Evolutionary conservation across 2,888 invertebrate genomes (phyloP).

Genomic region (Pollenia angustigena): DNA sequence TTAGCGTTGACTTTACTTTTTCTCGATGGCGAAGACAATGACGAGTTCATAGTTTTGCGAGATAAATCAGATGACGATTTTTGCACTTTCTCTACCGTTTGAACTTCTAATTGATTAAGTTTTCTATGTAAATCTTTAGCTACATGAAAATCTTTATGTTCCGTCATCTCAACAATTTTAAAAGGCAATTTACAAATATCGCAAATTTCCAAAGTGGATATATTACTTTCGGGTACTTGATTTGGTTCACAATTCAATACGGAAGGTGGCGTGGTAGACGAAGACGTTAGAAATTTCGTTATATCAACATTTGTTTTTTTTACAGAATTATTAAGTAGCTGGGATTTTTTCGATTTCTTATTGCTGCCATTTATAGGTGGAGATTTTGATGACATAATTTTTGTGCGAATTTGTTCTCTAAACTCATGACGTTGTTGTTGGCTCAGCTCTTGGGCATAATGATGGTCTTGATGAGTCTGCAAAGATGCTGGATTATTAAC

Average conservation of each 20-base stretch:
- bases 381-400: conserved; percentile 74
- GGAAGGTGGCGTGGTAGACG: neutral
- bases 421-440: conserved; percentile 85
- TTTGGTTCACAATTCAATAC: neutral
- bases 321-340: neutral
- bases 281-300: conserved; percentile 78
- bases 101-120: conserved; percentile 79
- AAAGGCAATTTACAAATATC: conserved; percentile 88
- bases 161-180: conserved; percentile 86
- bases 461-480: conserved; percentile 90
- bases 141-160: conserved; percentile 94
- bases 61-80: conserved; percentile 66
- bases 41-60: conserved; percentile 53
- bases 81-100: conserved; percentile 74
- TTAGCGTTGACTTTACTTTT: conserved; percentile 63
- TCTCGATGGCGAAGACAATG: conserved; percentile 20
- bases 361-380: conserved; percentile 55
- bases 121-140: conserved; percentile 89
- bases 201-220: conserved; percentile 85
- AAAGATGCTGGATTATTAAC: conserved; percentile 84
- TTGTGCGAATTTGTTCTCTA: conserved; percentile 78
- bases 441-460: conserved; percentile 88
- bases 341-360: conserved; percentile 66
- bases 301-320: conserved; percentile 74
- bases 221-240: conserved; percentile 31